Conservation (phyloP, 2,888 invertebrate genomes). For the Sthenelais limicola region DNA sequence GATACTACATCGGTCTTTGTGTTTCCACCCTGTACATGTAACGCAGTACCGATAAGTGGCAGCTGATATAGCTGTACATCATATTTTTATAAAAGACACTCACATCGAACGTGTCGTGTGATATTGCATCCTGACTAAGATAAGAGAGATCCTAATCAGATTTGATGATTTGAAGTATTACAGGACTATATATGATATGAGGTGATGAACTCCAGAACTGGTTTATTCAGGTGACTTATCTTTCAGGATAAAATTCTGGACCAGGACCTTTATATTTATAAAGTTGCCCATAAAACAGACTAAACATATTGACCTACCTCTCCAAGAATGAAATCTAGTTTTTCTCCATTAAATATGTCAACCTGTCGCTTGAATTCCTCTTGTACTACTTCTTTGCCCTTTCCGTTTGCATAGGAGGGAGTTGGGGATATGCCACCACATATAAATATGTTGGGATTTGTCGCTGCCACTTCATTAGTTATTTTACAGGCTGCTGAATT, state of each 20-base stretch:
- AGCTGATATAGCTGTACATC: too few species aligned
- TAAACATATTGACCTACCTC: conserved; percentile 36
- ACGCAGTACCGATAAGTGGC: too few species aligned
- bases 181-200: background rate
- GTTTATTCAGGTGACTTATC: too few species aligned
- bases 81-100: too few species aligned
- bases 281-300: background rate
- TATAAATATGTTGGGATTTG: conserved; percentile 25
- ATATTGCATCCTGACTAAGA: too few species aligned
- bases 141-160: background rate
- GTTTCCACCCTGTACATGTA: too few species aligned
- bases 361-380: conserved; percentile 43
- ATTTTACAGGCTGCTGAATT: conserved; percentile 44
- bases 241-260: background rate
- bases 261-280: background rate
- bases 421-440: conserved; percentile 48
- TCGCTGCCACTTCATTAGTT: conserved; percentile 39
- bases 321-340: conserved; percentile 44
- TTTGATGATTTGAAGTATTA: background rate
- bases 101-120: too few species aligned
- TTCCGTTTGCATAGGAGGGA: conserved; percentile 28
- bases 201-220: too few species aligned
- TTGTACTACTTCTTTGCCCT: conserved; percentile 40
- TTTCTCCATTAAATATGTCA: conserved; percentile 35
- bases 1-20: too few species aligned